Conservation (phyloP, 2,113 vertebrate genomes). For the Bubo scandiacus region DNA sequence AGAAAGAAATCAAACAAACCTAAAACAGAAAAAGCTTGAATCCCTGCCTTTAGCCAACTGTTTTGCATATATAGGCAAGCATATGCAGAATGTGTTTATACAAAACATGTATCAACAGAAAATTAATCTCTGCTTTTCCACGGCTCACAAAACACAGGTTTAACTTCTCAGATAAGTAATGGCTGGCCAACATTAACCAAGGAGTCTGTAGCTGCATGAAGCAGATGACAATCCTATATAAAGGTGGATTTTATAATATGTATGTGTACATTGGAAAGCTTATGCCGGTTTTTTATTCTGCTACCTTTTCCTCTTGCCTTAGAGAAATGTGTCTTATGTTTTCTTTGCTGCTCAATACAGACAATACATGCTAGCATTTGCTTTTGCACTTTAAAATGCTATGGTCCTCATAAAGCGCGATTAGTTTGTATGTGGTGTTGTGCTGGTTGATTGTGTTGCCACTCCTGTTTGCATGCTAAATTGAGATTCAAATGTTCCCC, state of each 20-base stretch:
- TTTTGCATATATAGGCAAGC: neutral
- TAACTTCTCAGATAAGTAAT: neutral
- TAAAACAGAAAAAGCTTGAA: neutral
- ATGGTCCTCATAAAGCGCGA: neutral
- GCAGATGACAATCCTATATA: neutral
- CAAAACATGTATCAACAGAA: neutral
- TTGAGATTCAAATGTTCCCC: neutral
- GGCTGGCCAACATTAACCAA: neutral
- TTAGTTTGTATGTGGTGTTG: neutral
- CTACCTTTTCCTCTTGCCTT: neutral
- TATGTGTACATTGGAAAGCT: neutral
- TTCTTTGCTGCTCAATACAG: neutral
- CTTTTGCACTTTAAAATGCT: neutral
- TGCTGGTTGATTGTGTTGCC: neutral
- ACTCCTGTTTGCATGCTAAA: neutral
- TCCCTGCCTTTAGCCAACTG: neutral
- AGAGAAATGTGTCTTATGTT: neutral
- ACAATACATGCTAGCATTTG: neutral
- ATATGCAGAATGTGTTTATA: neutral
- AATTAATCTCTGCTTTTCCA: neutral
- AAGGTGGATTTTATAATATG: neutral
- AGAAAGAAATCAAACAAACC: neutral
- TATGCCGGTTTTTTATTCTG: neutral
- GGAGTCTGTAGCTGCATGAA: neutral
- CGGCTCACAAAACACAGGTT: neutral